Evolutionary conservation across 2,797 vertebrate species (phyloP).

Genomic region (Hippopotamyrus pictus): DNA sequence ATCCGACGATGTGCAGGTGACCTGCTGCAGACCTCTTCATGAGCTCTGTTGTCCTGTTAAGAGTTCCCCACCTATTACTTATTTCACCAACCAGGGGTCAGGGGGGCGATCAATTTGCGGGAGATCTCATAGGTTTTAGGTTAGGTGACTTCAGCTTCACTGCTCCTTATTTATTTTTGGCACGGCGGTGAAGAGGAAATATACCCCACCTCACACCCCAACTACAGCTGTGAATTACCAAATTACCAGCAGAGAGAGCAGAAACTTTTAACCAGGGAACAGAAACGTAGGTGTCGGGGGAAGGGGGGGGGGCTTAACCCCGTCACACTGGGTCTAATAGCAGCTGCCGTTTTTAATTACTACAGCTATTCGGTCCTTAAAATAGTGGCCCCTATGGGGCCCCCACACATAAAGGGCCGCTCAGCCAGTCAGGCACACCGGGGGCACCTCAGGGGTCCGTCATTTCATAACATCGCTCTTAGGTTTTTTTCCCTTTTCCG

Average conservation of each 20-base stretch:
- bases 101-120: background rate
- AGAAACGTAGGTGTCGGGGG: conserved; percentile 57
- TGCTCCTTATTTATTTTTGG: background rate
- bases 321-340: background rate
- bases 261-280: conserved; percentile 71
- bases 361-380: background rate
- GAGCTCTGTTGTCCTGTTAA: background rate
- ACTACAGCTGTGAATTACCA: conserved; percentile 54
- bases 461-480: background rate
- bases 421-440: background rate
- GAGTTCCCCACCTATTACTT: background rate
- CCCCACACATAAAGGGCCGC: background rate
- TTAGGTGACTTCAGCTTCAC: background rate
- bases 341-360: background rate
- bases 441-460: background rate
- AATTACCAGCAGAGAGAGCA: conserved; percentile 80
- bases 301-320: background rate
- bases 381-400: background rate
- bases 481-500: background rate
- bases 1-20: conserved; percentile 96
- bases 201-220: background rate
- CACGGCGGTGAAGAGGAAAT: background rate
- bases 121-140: background rate
- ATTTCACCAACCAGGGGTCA: background rate
- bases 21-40: background rate